These are phyloP conservation scores for Notocelia uddmanniana DNA, from an alignment of 2,888 invertebrate genomes.

Conservation along the genomic window DNA sequence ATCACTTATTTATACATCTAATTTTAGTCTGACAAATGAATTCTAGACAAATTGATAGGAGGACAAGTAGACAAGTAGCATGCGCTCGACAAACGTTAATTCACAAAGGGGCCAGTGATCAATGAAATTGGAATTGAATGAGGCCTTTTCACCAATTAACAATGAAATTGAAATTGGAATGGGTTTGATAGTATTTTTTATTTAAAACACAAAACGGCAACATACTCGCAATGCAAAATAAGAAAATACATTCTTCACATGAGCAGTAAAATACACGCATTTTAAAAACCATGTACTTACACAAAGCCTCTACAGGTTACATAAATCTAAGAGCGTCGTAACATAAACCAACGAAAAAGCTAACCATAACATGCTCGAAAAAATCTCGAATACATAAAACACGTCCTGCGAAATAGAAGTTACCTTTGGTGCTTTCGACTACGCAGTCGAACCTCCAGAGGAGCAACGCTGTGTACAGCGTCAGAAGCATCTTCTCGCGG, in stretches of 20 bases:
- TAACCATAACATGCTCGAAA: slow-evolving; percentile 26
- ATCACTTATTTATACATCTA: not conserved
- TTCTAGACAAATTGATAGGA: not conserved
- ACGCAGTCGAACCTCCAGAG: slow-evolving; percentile 79
- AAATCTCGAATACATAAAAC: slow-evolving; percentile 39
- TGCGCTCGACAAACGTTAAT: slow-evolving; percentile 5
- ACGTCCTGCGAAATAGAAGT: slow-evolving; percentile 48
- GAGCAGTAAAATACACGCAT: not conserved
- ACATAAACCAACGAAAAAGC: slow-evolving; percentile 38
- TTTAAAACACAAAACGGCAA: not conserved
- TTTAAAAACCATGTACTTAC: not conserved
- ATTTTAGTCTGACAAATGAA: not conserved
- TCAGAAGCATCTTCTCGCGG: slow-evolving; percentile 76
- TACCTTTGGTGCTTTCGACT: slow-evolving; percentile 82
- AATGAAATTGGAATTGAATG: slow-evolving; percentile 10
- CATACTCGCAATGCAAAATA: too few species aligned
- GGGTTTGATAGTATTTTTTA: not conserved
- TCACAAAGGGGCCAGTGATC: slow-evolving; percentile 2
- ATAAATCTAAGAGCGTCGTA: slow-evolving; percentile 35
- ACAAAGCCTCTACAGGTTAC: not conserved
- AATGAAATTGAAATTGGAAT: not conserved
- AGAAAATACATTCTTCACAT: not conserved
- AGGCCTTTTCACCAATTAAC: slow-evolving; percentile 9
- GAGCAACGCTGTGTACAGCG: slow-evolving; percentile 72
- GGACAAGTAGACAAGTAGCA: not conserved